Conservation (phyloP, 2,888 invertebrate species). For the Prenolepis imparis region DNA sequence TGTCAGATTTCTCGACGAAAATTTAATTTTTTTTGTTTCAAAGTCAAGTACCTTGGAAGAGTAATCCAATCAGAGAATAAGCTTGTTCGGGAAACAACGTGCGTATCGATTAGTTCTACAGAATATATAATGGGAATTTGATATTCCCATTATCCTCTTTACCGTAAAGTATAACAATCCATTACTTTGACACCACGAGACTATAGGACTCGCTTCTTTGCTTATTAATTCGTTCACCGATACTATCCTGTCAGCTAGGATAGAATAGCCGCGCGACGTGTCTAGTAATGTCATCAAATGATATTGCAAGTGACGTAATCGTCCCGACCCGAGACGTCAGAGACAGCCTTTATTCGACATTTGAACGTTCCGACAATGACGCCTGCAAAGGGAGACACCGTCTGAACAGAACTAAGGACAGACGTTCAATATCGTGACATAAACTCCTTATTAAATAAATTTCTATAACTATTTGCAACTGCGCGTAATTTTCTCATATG, state of each 20-base stretch:
- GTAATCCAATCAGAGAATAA: background rate
- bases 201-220: background rate
- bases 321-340: conserved; percentile 29
- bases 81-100: background rate
- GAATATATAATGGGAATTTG: background rate
- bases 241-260: background rate
- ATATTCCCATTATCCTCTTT: background rate
- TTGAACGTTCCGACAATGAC: conserved; percentile 38
- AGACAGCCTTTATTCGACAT: conserved; percentile 54
- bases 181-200: background rate
- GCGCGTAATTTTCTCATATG: conserved; percentile 1
- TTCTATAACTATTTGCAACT: background rate
- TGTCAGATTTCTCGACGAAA: background rate
- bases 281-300: conserved; percentile 15
- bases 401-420: background rate
- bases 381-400: background rate
- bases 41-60: background rate
- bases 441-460: background rate
- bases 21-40: background rate
- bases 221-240: conserved; percentile 12
- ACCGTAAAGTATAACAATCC: background rate
- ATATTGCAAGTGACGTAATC: conserved; percentile 43
- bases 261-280: background rate
- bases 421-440: background rate
- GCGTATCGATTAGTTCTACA: background rate